Evolutionary conservation across 2,888 invertebrate species (phyloP), one percentile per base, ranked within the genome.

Genomic region (Nebria brevicollis): DNA sequence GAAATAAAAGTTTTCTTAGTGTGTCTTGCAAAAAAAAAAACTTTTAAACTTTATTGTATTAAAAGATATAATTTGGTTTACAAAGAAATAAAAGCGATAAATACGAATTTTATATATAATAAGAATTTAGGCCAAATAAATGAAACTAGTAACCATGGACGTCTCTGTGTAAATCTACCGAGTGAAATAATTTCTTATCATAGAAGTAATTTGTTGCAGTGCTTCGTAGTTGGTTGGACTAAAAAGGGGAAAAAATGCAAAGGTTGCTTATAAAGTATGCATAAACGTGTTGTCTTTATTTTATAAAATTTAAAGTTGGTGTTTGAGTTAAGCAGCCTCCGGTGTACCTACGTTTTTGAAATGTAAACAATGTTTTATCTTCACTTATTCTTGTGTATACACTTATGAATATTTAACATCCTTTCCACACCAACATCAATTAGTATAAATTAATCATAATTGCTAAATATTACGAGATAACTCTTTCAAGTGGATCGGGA

Each of bases 381-480:
- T 80, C 80, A 80, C 80, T 78, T 78, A 78, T 78, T 72, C 78
- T 80, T 80, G 80, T 80, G 80, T 80, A 80, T 64, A 80, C 80
- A 80, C 72, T 79, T 80, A 80, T 80, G 80, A 80, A 80, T 80
- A 80, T 80, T 80, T 80, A 80, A 80, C 75, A 70, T 70, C 65
- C 72, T 70, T 72, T 72, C 80, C 80, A 80, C 80, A 80, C 80
- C 80, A 80, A 75, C 80, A 75, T 75, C 80, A 80, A 80, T 80
- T 80, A 80, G 80, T 80, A 80, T 80, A 75, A 80, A 80, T 80
- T 80, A 80, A 80, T 80, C 70, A 80, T 80, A 80, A 80, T 80
- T 80, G 80, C 80, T 80, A 75, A 80, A 80, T 80, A 80, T 80
- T 80, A 80, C 66, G 70, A 80, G 80, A 80, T 80, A 80, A 75